Conservation (phyloP, 2,113 vertebrate genomes). For the Chrysemys picta region DNA sequence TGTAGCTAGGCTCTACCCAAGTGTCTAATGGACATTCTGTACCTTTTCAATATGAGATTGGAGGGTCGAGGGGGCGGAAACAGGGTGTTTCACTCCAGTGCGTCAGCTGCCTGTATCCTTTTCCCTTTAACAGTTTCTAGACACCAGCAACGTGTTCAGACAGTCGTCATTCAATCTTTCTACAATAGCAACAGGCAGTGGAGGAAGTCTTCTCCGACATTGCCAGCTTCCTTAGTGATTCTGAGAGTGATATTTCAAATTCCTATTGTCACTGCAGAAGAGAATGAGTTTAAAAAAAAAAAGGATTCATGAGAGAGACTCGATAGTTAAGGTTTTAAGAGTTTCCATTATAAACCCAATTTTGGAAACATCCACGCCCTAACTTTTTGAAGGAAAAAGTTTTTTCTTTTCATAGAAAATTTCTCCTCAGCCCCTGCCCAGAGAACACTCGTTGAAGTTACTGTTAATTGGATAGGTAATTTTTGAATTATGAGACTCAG, state of each 20-base stretch:
- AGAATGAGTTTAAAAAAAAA: background rate
- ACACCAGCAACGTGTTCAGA: background rate
- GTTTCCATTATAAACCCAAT: background rate
- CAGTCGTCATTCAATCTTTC: background rate
- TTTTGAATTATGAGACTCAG: background rate
- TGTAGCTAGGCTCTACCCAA: background rate
- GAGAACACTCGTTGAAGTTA: background rate
- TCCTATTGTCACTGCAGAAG: background rate
- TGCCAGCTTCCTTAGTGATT: background rate
- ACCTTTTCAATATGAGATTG: background rate
- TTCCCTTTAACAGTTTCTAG: background rate
- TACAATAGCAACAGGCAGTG: background rate
- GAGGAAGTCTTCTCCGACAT: background rate
- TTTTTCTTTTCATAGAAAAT: background rate
- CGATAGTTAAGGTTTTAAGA: background rate
- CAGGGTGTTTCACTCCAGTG: background rate
- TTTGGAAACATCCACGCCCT: background rate
- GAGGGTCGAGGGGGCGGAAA: background rate
- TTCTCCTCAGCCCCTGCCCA: background rate
- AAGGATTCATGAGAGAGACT: background rate
- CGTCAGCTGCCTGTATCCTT: background rate
- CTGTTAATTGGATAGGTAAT: background rate
- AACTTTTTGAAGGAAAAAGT: background rate
- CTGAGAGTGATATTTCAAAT: background rate
- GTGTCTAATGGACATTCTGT: background rate